Conservation (phyloP, 2,888 invertebrate species). For the Diadegma fenestrale region DNA sequence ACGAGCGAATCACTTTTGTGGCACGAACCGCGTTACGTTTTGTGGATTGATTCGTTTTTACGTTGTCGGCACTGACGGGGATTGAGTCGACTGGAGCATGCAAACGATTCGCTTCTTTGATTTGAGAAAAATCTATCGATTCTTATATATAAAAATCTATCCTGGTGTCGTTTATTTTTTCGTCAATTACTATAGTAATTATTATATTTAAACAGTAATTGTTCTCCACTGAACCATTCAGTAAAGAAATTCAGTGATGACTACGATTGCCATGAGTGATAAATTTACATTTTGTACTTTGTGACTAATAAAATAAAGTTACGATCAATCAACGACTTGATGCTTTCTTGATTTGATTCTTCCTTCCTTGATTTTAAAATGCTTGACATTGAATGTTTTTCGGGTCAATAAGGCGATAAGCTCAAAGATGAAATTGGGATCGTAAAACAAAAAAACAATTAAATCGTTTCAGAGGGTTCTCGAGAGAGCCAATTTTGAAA, state of each 20-base stretch:
- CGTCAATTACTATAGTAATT: no score
- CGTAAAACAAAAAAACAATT: neutral
- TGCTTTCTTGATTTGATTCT: no score
- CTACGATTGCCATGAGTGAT: neutral
- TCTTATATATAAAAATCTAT: no score
- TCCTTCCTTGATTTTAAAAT: neutral
- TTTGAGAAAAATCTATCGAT: no score
- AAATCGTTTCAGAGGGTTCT: neutral
- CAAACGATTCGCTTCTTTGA: no score
- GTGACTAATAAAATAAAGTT: neutral
- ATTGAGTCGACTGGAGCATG: neutral
- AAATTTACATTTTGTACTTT: neutral
- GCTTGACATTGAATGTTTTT: neutral
- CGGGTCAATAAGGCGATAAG: neutral
- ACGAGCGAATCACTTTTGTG: neutral
- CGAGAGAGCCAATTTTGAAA: neutral
- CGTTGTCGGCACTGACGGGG: conserved; percentile 19
- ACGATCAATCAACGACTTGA: no score
- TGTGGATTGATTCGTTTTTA: neutral
- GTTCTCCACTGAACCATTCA: neutral
- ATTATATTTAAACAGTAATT: neutral
- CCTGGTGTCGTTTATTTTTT: no score
- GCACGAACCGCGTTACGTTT: neutral
- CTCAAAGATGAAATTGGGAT: neutral
- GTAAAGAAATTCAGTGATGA: no score